phyloP scores from a whole-genome alignment of 2,113 vertebrate genomes.

The Chionodraco myersi region DNA sequence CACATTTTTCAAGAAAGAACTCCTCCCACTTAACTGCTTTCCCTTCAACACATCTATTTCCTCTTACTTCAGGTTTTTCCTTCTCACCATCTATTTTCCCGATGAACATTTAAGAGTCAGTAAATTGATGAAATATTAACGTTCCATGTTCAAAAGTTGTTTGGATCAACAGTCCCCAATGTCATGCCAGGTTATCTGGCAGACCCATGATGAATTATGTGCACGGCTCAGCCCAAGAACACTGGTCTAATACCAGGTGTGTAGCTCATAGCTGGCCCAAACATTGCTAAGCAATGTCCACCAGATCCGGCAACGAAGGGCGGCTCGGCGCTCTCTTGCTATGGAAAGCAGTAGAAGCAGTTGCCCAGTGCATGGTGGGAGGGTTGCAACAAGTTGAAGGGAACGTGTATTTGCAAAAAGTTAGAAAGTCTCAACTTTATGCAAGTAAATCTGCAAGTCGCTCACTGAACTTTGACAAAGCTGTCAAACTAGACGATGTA shows the following conservation, averaged over 20 bases:
- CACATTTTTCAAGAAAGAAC: constrained; percentile 10
- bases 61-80: background rate
- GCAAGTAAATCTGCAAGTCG: too few relatives aligned
- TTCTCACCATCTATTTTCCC: background rate
- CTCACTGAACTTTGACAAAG: too few relatives aligned
- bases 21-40: background rate
- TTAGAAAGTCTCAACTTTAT: too few relatives aligned
- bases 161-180: background rate
- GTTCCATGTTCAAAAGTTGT: background rate
- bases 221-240: background rate
- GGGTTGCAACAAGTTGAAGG: too few relatives aligned
- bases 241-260: too few relatives aligned
- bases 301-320: background rate
- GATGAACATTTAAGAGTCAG: background rate
- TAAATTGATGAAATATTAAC: background rate
- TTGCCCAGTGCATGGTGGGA: too few relatives aligned
- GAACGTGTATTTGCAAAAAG: too few relatives aligned
- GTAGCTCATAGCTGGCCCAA: background rate
- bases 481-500: too few relatives aligned
- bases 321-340: too few relatives aligned
- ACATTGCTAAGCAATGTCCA: background rate
- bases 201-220: background rate
- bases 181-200: background rate
- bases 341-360: too few relatives aligned
- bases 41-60: background rate